Conservation (phyloP, 1,140 invertebrate species). For the Leptonema lineaticorne region DNA sequence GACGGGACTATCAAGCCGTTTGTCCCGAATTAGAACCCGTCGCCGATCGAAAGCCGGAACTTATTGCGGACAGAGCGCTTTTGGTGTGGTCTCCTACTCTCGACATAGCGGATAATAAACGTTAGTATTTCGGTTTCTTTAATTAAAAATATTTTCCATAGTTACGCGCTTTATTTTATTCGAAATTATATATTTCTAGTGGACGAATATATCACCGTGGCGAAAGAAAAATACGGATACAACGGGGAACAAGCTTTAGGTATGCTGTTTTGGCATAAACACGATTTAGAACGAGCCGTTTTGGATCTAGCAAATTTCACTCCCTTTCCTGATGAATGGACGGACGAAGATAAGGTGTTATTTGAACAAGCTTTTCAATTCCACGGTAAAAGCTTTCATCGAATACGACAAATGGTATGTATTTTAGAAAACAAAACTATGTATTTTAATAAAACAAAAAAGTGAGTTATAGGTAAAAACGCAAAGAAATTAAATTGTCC, state of each 20-base stretch:
- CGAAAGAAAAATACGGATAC: constrained; percentile 98
- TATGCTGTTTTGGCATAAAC: constrained; percentile 98
- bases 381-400: constrained; percentile 96
- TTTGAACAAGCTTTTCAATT: constrained; percentile 99
- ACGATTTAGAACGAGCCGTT: constrained; percentile 89
- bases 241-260: constrained; percentile 96
- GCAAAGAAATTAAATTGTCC: neutral
- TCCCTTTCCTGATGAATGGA: constrained; percentile 98
- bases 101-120: constrained; percentile 81
- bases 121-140: constrained; percentile 65
- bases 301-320: constrained; percentile 95
- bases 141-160: neutral
- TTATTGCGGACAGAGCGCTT: constrained; percentile 79
- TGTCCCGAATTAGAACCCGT: constrained; percentile 76
- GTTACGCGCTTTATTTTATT: neutral
- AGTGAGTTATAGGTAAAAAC: too few species aligned
- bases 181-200: constrained; percentile 69
- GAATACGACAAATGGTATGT: constrained; percentile 94
- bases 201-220: constrained; percentile 91
- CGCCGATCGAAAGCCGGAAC: constrained; percentile 59
- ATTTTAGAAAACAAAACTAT: neutral
- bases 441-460: neutral
- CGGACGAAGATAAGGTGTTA: constrained; percentile 95
- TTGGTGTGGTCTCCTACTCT: constrained; percentile 93
- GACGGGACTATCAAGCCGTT: constrained; percentile 89